Evolutionary conservation across 2,797 vertebrate genomes (phyloP), one percentile per base, ranked within the genome.

Genomic region (Pangasius mekongensis): DNA sequence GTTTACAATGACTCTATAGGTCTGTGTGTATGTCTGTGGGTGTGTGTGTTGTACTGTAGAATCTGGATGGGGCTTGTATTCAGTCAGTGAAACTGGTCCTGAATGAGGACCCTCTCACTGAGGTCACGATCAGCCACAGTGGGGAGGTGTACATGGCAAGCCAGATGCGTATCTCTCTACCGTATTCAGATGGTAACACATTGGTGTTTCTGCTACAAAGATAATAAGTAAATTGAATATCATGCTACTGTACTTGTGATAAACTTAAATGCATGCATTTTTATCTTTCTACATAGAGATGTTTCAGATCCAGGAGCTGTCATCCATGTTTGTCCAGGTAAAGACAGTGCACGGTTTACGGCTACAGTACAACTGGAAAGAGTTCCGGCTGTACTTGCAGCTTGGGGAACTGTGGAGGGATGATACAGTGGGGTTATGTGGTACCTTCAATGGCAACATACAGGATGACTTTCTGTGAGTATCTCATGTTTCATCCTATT

Each of bases 361-460:
- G 27, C 94, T 99, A 88, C 96, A 98, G 85, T 99, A 98, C 39
- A 97, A 97, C 95, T 96, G 96, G 92, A 94, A 91, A 76, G 97
- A 98, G 36, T 96, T 98, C 77, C 96, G 98, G 33, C 97, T 99
- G 18, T 99, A 99, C 92, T 93, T 99, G 86, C 97, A 96, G 92
- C 95, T 96, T 24, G 97, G 97, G 62, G 96, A 94, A 86, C 93
- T 91, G 36, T 99, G 98, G 98, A 97, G 96, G 92, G 98, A 98
- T 0, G 94, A 98, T 92, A 99, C 97, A 0, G 92, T 97, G 88
- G 98, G 98, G 16, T 97, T 99, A 81, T 99, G 98, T 36, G 98
- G 98, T 90, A 99, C 98, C 91, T 99, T 99, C 95, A 99, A 99
- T 58, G 98, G 97, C 92, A 99, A 99, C 94, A 97, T 94, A 49